phyloP scores from a whole-genome alignment of 2,113 vertebrate genomes.

The Takifugu bimaculatus region DNA sequence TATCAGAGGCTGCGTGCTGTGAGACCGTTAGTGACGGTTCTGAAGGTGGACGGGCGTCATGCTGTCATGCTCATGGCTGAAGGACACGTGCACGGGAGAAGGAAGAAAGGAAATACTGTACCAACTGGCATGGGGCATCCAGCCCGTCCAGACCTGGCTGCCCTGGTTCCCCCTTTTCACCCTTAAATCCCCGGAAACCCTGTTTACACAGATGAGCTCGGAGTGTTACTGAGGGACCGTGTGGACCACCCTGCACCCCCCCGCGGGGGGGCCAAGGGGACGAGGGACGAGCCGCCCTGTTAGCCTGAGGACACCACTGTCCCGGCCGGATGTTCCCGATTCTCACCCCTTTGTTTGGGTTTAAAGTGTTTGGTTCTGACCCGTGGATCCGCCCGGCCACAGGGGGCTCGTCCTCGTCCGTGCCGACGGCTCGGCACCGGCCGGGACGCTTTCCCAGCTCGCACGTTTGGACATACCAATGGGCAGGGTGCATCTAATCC shows the following conservation, averaged over 20 bases:
- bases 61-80: conserved; percentile 10
- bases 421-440: conserved; percentile 43
- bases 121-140: conserved; percentile 99
- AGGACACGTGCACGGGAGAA: conserved; percentile 82
- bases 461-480: conserved; percentile 89
- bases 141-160: conserved; percentile 99
- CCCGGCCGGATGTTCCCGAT: conserved; percentile 3
- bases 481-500: conserved; percentile 99
- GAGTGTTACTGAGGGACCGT: conserved; percentile 84
- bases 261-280: conserved; percentile 36
- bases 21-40: too few relatives aligned
- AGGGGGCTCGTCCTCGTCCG: conserved; percentile 72
- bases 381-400: conserved; percentile 49
- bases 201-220: conserved; percentile 99
- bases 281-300: conserved; percentile 75
- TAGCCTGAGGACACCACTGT: conserved; percentile 39
- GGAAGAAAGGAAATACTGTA: conserved; percentile 94
- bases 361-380: conserved; percentile 5
- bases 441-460: conserved; percentile 69
- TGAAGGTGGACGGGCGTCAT: background rate
- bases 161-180: conserved; percentile 99
- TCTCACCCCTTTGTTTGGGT: background rate
- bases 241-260: conserved; percentile 55
- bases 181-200: conserved; percentile 99
- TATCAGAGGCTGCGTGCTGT: too few relatives aligned